Base-by-base conservation (phyloP, 2,888 invertebrate species). In the Netelia inedita region DNA sequence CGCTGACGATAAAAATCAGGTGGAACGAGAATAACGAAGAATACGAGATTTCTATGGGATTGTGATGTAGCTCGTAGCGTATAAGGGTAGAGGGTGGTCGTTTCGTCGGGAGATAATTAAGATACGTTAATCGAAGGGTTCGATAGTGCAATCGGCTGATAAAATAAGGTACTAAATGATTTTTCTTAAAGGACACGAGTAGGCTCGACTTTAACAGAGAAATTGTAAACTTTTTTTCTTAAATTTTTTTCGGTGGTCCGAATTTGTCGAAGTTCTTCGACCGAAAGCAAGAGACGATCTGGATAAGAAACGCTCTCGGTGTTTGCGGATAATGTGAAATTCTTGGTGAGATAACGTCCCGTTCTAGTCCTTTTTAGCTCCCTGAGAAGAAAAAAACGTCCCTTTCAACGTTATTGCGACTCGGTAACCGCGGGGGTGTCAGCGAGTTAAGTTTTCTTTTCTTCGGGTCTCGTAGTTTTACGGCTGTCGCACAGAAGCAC, bases 321-420 rank as follows among this genome's bases (percentile, higher is more conserved):
- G 80, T 78, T 85, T 68, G 81, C 43, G 78, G 78, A 82, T 75
- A 55, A 50, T 50, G 21, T 3, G 19, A 71, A 23, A 79, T 74
- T 74, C 79, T 79, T 50, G 65, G 43, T 46, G 69, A 11, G 74
- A 65, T 63, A 68, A 41, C n/a, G 23, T 10, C 46, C 55, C 11
- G 35, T 53, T 35, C 21, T 35, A 23, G 73, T 46, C 74, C 75
- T 79, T 76, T 74, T 74, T 74, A 23, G 43, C 35, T 50, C 55
- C 16, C 23, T 61, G 23, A 5, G 23, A 23, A 41, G 9, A 14
- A 21, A 3, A 68, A 53, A 23, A 68, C 55, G 55, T 72, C 72
- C 55, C 43, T 65, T 72, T 53, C 23, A 41, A 53, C 5, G 19
- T 19, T 19, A 43, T 21, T 21, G 16, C 19, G 50, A 14, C 41